Base-by-base conservation (phyloP, 30 jellyfish, hydroid and myxozoan genomes). In the Aurelia aurita complex sp. Pacific region DNA sequence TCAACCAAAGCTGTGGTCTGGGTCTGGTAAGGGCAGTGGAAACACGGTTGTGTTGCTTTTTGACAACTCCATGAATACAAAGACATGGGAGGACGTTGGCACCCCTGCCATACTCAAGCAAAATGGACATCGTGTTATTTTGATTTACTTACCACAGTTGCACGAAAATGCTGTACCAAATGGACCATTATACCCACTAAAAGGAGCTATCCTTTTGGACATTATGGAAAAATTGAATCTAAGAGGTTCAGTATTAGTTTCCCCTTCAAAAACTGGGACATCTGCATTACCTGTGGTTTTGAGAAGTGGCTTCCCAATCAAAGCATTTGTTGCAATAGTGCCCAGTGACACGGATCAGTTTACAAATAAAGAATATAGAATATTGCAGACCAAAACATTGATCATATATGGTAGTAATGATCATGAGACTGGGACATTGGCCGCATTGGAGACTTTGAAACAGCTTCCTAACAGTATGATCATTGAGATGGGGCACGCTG, bases 261-360 rank as follows among this genome's bases (percentile, higher is more conserved):
- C 80, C 29, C 97, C 92, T 10, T 71, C 92, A 42, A 54, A 38
- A 67, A 79, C 91, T 29, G 97, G 97, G 18, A 70, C 97, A 8
- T 88, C 63, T 52, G 97, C 89, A 36, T 7, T 88, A 64, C 97
- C 97, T 23, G 74, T 88, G 66, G 92, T 88, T 61, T n/a, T 79
- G 64, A 85, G 96, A 8, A 90, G 96, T 19, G 86, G 90, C 9
- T 77, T 61, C 13, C 68, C 67, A 35, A 42, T 88, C 2, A 80
- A 77, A 19, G 97, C 89, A 36, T 88, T 88, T 40, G 92, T 88
- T 14, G 83, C 97, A 5, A 80, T 88, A 16, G 77, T 91, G 13
- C 97, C 97, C 1, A 38, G 42, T 12, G 85, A 70, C 40, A 64
- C 87, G 16, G 89, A 71, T 72, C 55, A 52, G 19, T 88, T 79